A percentile compares a stretch with the other conserved stretches of the same genome.
Evolutionary conservation across 1,140 invertebrate species (phyloP).

Genomic region (Anthonomus grandis): DNA sequence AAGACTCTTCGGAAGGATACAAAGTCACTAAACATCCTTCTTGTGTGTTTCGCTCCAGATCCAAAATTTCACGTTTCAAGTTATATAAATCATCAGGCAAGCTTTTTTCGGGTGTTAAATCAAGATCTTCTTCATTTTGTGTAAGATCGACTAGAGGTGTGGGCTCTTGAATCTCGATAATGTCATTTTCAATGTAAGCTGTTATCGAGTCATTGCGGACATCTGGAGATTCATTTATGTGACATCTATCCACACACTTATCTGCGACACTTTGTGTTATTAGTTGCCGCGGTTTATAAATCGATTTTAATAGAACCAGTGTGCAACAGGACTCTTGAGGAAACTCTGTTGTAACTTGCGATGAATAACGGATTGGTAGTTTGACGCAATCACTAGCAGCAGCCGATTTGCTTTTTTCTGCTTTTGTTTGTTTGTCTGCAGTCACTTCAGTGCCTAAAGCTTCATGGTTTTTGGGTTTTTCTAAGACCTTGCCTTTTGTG

Average conservation of each 20-base stretch:
- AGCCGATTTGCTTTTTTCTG: too few species aligned
- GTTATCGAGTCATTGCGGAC: neutral
- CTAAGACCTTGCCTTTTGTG: too few species aligned
- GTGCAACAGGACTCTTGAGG: too few species aligned
- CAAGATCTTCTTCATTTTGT: neutral
- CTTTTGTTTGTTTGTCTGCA: too few species aligned
- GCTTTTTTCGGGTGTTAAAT: neutral
- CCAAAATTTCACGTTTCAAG: conserved; percentile 1
- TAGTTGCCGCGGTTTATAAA: too few species aligned
- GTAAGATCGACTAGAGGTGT: conserved; percentile 16
- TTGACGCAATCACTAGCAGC: too few species aligned
- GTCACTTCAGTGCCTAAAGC: too few species aligned
- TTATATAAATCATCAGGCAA: neutral
- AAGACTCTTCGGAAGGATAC: conserved; percentile 6
- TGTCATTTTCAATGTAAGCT: neutral
- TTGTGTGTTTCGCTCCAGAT: neutral
- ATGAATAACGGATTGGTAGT: too few species aligned
- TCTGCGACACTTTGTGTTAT: neutral
- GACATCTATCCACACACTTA: conserved; percentile 2
- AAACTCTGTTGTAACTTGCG: too few species aligned
- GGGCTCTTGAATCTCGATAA: conserved; percentile 6
- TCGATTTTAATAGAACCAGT: too few species aligned
- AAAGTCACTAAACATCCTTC: conserved; percentile 11
- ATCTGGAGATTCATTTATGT: neutral
- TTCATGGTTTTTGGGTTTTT: too few species aligned